phyloP scores from a whole-genome alignment of 2,113 vertebrate species.

The Elanus axillaris region DNA sequence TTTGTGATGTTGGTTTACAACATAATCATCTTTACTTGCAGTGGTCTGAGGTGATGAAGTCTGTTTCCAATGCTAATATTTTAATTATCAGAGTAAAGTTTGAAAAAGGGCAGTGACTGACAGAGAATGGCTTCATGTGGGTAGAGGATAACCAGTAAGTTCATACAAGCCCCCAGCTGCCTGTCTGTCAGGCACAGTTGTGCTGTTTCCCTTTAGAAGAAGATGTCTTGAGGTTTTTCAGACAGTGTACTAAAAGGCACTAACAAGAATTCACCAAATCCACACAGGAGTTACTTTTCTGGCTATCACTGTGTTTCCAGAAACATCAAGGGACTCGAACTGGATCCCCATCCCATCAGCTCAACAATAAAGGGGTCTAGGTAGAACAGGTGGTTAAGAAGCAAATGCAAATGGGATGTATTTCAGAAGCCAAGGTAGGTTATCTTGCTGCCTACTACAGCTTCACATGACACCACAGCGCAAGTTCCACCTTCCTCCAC shows the following conservation, averaged over 20 bases:
- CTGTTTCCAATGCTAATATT: neutral
- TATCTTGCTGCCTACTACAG: neutral
- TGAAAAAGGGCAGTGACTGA: neutral
- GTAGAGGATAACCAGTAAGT: neutral
- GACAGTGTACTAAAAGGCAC: neutral
- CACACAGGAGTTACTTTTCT: neutral
- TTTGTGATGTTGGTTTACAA: slow-evolving; percentile 42
- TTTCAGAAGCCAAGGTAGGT: fast-evolving
- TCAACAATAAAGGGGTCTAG: neutral
- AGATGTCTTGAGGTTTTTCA: neutral
- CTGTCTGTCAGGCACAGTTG: neutral
- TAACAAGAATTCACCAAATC: neutral
- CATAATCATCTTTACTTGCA: slow-evolving; percentile 11
- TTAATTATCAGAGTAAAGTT: slow-evolving; percentile 19
- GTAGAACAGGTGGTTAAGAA: neutral
- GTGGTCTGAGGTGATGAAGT: neutral
- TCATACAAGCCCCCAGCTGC: neutral
- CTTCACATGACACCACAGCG: fast-evolving
- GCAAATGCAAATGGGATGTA: neutral
- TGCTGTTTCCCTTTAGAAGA: neutral
- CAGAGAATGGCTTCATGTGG: neutral
- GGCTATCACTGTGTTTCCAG: neutral
- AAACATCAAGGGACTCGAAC: neutral
- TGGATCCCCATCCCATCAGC: neutral
- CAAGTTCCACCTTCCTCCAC: neutral